Conservation (phyloP, 1,140 invertebrate species). For the Melipona quadrifasciata region DNA sequence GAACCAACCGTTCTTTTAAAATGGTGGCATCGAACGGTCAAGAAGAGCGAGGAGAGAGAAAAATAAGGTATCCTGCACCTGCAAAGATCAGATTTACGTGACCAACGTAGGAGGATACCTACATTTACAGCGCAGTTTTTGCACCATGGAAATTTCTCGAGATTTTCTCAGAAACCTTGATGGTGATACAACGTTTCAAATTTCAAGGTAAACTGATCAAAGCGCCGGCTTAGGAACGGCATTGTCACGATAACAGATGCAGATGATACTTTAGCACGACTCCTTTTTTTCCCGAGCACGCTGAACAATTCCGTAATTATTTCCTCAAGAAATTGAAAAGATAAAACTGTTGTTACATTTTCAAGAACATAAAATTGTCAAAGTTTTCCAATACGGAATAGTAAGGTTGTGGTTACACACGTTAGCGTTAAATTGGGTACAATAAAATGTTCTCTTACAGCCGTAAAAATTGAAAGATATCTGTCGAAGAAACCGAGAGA, state of each 20-base stretch:
- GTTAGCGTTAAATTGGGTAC: background rate
- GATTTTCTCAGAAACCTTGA: background rate
- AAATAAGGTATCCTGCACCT: constrained; percentile 8
- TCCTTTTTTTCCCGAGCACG: background rate
- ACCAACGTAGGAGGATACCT: constrained; percentile 15
- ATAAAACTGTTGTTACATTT: background rate
- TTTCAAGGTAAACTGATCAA: background rate
- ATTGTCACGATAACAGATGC: too few relatives aligned
- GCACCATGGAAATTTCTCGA: constrained; percentile 25
- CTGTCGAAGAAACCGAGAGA: background rate
- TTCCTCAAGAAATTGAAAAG: background rate
- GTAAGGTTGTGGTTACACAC: background rate
- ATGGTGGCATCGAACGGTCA: background rate
- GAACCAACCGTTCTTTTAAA: constrained; percentile 21
- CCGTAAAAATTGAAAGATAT: too few relatives aligned
- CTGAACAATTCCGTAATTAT: background rate
- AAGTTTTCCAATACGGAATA: background rate
- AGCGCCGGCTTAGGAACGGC: background rate
- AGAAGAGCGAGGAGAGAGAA: background rate
- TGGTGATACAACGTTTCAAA: background rate
- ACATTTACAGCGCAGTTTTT: constrained; percentile 37
- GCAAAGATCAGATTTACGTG: constrained; percentile 57
- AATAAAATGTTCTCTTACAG: background rate
- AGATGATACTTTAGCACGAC: too few relatives aligned
- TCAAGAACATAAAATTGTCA: background rate